Evolutionary conservation across 2,888 invertebrate species (phyloP), one percentile per base, ranked within the genome.

Genomic region (Lacanobia wlatinum): DNA sequence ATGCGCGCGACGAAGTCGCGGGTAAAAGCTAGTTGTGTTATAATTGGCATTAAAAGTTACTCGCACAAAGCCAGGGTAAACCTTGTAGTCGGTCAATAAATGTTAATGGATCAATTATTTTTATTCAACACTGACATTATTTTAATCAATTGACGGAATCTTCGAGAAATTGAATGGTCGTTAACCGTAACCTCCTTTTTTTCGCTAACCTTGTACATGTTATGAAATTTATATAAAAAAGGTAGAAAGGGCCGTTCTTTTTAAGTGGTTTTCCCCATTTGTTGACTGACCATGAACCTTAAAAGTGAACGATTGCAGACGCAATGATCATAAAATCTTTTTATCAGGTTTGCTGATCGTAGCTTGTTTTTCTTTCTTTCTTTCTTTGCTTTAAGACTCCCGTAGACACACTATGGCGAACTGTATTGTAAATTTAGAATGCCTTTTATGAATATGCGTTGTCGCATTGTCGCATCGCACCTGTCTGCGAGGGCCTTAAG

Each of bases 181-280:
- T 18, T 38, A 28, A 34, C 68, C 68, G 18, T 53, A 43, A 64
- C 65, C 65, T 28, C 53, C 3, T 52, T 68, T 18, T 43, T 48
- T 67, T 60, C 28, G 23, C 21, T 9, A 34, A 53, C 65, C 65
- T 69, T 69, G 68, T 10, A 10, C 5, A 21, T 21, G 0, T 69
- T 69, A 53, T 21, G 65, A 69, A 64, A 68, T 28, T 9, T 18
- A 34, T 21, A 43, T 53, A 43, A 43, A n/a, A 8, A 10, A 14
- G 5, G 21, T 53, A 64, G 52, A 69, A 69, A 69, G 46, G 46
- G 12, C 0, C 9, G n/a, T 40, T 68, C 18, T 28, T 68, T 34
- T 21, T 1, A 21, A 53, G 28, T 34, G 12, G 68, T 34, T 64
- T 12, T 52, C 21, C 1, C 21, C n/a, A 43, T n/a, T 18, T 64